Evolutionary conservation across 2,797 vertebrate genomes (phyloP).

Genomic region (Dendrocincla tyrannina): DNA sequence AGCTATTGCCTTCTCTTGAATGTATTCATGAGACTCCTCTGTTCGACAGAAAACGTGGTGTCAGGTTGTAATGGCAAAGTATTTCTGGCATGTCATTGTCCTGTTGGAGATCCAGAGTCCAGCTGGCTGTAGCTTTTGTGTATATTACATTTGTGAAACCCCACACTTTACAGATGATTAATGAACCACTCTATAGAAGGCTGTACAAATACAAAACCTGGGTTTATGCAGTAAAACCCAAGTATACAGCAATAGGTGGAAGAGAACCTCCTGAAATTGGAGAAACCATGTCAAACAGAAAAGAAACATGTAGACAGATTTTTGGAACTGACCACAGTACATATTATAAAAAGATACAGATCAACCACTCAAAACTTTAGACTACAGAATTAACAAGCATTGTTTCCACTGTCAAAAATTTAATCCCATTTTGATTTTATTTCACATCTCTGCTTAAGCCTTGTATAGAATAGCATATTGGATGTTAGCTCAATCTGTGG

Average conservation of each 20-base stretch:
- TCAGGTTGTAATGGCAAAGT: constrained; percentile 7
- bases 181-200: background rate
- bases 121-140: background rate
- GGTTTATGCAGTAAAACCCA: background rate
- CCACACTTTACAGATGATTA: background rate
- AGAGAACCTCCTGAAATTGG: constrained; percentile 32
- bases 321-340: constrained; percentile 50
- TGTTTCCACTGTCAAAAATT: constrained; percentile 38
- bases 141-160: background rate
- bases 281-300: constrained; percentile 42
- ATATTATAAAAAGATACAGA: constrained; percentile 49
- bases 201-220: background rate
- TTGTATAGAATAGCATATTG: background rate
- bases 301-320: constrained; percentile 55
- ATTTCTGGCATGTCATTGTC: background rate
- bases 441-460: constrained; percentile 12
- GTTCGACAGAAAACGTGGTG: background rate
- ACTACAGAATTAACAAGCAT: constrained; percentile 35
- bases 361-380: constrained; percentile 32
- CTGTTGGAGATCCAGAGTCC: background rate
- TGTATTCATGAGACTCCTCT: constrained; percentile 48
- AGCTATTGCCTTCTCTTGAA: constrained; percentile 51
- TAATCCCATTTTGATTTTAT: constrained; percentile 42
- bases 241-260: background rate
- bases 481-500: background rate